A percentile compares a stretch with the other conserved stretches of the same genome.
Conservation (phyloP, 92 coral and sea anemone species). For the Porites lobata region DNA sequence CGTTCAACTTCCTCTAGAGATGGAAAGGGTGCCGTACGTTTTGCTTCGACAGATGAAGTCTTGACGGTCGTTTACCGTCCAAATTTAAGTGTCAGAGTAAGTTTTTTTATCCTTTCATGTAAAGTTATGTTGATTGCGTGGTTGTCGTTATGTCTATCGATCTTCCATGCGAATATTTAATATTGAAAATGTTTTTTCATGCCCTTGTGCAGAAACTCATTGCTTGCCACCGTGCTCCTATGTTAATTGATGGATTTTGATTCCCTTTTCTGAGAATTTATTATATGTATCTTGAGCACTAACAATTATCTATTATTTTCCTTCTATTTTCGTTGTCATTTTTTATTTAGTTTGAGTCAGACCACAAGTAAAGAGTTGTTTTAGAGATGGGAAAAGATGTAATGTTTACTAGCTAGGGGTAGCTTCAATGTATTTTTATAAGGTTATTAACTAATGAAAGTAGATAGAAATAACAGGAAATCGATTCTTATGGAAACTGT, state of each 20-base stretch:
- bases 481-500: not conserved
- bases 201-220: not conserved
- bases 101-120: slow-evolving; percentile 4
- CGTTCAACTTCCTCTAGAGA: slow-evolving; percentile 38
- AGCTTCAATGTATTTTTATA: not conserved
- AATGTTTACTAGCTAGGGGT: not conserved
- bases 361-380: not conserved
- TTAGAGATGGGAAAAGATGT: not conserved
- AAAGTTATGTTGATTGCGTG: no score
- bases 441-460: not conserved
- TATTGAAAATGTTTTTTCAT: no score
- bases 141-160: not conserved
- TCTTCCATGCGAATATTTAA: not conserved
- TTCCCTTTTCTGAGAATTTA: not conserved
- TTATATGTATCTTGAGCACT: not conserved
- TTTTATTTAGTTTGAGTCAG: not conserved
- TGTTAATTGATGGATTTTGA: not conserved
- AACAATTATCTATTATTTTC: not conserved
- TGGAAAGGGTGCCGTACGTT: slow-evolving; percentile 37
- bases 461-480: no score
- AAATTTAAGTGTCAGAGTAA: slow-evolving; percentile 57
- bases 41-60: slow-evolving; percentile 46
- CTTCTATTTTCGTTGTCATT: not conserved
- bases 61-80: slow-evolving; percentile 55
- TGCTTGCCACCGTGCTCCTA: no score